Evolutionary conservation across 2,797 vertebrate genomes (phyloP), one percentile per base, ranked within the genome.

Genomic region (Tympanoctomys barrerae): DNA sequence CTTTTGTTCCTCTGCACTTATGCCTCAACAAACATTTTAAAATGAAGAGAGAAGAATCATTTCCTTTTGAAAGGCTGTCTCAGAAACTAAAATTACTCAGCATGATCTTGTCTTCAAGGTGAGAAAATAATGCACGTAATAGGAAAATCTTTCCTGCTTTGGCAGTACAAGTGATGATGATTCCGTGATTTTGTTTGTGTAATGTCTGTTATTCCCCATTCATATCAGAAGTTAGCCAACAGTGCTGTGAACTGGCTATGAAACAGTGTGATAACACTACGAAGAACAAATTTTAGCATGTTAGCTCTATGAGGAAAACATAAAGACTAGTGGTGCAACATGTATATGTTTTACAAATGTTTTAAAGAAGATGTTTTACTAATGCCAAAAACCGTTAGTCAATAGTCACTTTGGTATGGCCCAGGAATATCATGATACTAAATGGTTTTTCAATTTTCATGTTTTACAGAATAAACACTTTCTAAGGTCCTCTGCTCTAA

Each of bases 11-110:
- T 18, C 14, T 91, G 54, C 10, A 83, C n/a, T 88, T 80, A 52
- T 81, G 70, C 22, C 4, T 81, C 80, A 54, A 7, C 19, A 97
- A 92, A 87, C 14, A 81, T 46, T 96, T 90, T 26, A 59, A 86
- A 88, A 90, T 91, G 57, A 87, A 95, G 68, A 22, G 5, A 52
- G 91, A 95, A 89, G 1, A 82, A 61, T 78, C 21, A 73, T 3
- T 3, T 46, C 16, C 11, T 64, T 70, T 83, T 80, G 31, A n/a
- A 91, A 88, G 33, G 2, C 31, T 28, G 89, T 26, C 1, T 82
- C n/a, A 70, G 80, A 64, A 46, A 52, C 75, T 71, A 80, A 36
- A 64, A 59, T 2, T 89, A 64, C 71, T 91, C 21, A 96, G 1
- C 7, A 49, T 71, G 84, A 83, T 11, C 71, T 1, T 21, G 57